Evolutionary conservation across 2,113 vertebrate species (phyloP).

Genomic region (Anoplopoma fimbria): DNA sequence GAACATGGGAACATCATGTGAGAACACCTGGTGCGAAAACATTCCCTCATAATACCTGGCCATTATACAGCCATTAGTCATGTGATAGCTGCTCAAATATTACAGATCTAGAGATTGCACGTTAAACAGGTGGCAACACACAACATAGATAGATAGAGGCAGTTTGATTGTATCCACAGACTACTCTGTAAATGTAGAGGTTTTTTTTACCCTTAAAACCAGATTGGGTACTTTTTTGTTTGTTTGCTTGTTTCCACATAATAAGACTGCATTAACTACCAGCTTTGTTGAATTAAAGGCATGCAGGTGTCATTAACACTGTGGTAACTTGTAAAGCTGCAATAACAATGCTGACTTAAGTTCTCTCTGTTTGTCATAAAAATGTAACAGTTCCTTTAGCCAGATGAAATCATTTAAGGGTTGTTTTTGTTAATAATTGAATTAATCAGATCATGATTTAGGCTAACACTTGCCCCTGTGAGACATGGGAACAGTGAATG

Average conservation of each 20-base stretch:
- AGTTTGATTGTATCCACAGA: background rate
- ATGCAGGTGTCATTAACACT: background rate
- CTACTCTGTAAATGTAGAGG: background rate
- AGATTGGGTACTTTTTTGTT: background rate
- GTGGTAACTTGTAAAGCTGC: background rate
- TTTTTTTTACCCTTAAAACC: background rate
- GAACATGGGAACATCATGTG: constrained; percentile 23
- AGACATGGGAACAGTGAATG: background rate
- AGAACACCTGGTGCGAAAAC: constrained; percentile 6
- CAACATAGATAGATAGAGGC: background rate
- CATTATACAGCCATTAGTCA: constrained; percentile 1
- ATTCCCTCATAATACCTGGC: constrained; percentile 1
- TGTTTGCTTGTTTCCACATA: constrained; percentile 3
- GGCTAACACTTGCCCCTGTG: background rate
- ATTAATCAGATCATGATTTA: background rate
- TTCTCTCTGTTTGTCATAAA: background rate
- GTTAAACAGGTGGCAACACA: constrained; percentile 5
- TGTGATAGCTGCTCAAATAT: constrained; percentile 1
- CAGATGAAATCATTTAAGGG: background rate
- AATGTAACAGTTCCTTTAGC: background rate
- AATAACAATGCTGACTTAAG: background rate
- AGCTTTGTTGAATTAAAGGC: background rate
- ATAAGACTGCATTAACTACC: background rate
- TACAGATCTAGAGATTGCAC: constrained; percentile 15
- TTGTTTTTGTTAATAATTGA: background rate